A percentile compares a stretch with the other conserved stretches of the same genome.
phyloP scores from a whole-genome alignment of 1,140 invertebrate genomes.

The Portunus trituberculatus region DNA sequence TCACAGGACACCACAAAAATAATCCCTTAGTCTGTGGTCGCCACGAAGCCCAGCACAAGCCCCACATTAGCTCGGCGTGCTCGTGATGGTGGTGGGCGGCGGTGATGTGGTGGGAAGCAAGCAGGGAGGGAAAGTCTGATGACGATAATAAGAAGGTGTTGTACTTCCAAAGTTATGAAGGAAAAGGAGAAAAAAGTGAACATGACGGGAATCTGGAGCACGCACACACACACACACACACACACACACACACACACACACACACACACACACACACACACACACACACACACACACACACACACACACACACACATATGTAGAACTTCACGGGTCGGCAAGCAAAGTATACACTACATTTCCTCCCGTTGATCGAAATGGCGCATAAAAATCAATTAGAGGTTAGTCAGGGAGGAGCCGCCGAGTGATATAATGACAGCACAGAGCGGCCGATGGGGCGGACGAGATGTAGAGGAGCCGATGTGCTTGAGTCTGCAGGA shows the following conservation, averaged over 20 bases:
- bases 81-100: neutral
- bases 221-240: neutral
- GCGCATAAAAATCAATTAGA: constrained; percentile 7
- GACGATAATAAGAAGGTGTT: neutral
- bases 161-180: neutral
- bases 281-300: neutral
- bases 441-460: neutral
- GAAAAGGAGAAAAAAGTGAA: neutral
- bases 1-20: neutral
- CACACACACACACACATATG: too few species aligned
- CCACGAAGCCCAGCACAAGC: neutral
- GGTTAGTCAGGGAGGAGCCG: neutral
- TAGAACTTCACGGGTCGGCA: neutral
- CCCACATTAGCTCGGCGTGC: neutral
- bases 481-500: neutral
- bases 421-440: neutral
- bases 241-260: neutral
- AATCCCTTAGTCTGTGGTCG: neutral
- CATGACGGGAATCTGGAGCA: neutral
- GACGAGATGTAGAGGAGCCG: neutral
- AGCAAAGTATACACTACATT: neutral
- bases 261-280: neutral
- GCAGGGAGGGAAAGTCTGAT: neutral
- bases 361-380: neutral
- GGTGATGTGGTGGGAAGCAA: neutral